Conservation (phyloP, 2,888 invertebrate genomes). For the Drosophila emarginata region DNA sequence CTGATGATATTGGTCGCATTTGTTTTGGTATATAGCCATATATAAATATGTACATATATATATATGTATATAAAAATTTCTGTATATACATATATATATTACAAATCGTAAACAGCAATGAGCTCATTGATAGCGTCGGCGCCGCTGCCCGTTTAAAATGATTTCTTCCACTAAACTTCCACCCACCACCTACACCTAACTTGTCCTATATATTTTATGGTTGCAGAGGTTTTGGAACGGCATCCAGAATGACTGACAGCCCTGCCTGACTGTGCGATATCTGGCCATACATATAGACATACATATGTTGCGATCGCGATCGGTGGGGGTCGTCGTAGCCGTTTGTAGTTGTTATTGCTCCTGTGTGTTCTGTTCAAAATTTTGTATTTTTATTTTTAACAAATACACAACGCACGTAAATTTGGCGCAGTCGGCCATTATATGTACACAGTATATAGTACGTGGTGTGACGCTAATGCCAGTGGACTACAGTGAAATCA, state of each 20-base stretch:
- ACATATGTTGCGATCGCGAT: slow-evolving; percentile 11
- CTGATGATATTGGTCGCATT: neutral
- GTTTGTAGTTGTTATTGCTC: slow-evolving; percentile 10
- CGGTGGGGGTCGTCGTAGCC: slow-evolving; percentile 35
- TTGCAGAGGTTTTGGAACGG: slow-evolving; percentile 37
- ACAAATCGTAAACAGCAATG: slow-evolving; percentile 59
- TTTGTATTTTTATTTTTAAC: slow-evolving; percentile 68
- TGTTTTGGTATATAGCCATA: slow-evolving; percentile 17
- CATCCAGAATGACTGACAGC: slow-evolving; percentile 44
- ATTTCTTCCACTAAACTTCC: slow-evolving; percentile 22
- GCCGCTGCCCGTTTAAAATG: slow-evolving; percentile 21
- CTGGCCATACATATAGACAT: slow-evolving; percentile 11
- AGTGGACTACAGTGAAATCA: slow-evolving; percentile 50
- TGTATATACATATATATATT: slow-evolving; percentile 23
- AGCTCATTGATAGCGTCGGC: slow-evolving; percentile 61
- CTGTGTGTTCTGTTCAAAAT: slow-evolving; percentile 60
- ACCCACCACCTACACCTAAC: slow-evolving; percentile 21
- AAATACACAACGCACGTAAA: slow-evolving; percentile 66
- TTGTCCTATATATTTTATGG: slow-evolving; percentile 48
- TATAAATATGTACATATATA: slow-evolving; percentile 25
- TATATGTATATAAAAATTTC: slow-evolving; percentile 14
- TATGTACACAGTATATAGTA: slow-evolving; percentile 52
- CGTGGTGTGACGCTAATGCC: slow-evolving; percentile 31
- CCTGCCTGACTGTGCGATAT: slow-evolving; percentile 30
- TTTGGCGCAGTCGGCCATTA: slow-evolving; percentile 62